Base-by-base conservation (phyloP, 2,888 invertebrate species). In the Euplexia lucipara region DNA sequence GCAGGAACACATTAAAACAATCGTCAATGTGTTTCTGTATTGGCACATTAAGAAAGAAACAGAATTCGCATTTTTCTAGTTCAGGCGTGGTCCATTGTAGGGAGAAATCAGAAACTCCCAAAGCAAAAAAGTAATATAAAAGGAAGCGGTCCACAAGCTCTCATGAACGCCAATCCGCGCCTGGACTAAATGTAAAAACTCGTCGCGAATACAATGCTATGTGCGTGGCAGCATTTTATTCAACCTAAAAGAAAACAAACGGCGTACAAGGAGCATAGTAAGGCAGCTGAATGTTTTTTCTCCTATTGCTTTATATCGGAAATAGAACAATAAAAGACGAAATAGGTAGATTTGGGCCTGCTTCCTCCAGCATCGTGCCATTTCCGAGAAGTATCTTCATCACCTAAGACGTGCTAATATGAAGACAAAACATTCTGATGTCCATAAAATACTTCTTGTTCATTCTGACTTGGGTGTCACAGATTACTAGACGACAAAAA, bases 91-190 rank as follows among this genome's bases (percentile, higher is more conserved):
- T 45, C 48, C 52, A n/a, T 26, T 16, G 3, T 0, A 16, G 18
- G 42, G 47, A 63, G 44, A 65, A 71, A 57, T 32, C 70, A 70
- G 72, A 65, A 20, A 37, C 52, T 41, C 52, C 71, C 37, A 39
- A 48, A 52, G 10, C 5, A 30, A 34, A 14, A 20, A 14, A 67
- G 39, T 9, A 2, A 30, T 26, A 1, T 12, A 3, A 1, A 7
- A n/a, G 6, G 41, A n/a, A 44, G 37, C 35, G 10, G 41, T 57
- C 14, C 16, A n/a, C 2, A 34, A 41, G 34, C 22, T 18, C 39
- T 6, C 9, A 18, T 12, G 34, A n/a, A 51, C 45, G 47, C 56
- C 9, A 10, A 35, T 12, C 52, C 35, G 44, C 45, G 49, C 53
- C 58, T 70, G 66, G 8, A 65, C 70, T 54, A 65, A 34, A 70